These are phyloP conservation scores for Cheilosia variabilis DNA, from an alignment of 2,888 invertebrate species.

Conservation along the genomic window DNA sequence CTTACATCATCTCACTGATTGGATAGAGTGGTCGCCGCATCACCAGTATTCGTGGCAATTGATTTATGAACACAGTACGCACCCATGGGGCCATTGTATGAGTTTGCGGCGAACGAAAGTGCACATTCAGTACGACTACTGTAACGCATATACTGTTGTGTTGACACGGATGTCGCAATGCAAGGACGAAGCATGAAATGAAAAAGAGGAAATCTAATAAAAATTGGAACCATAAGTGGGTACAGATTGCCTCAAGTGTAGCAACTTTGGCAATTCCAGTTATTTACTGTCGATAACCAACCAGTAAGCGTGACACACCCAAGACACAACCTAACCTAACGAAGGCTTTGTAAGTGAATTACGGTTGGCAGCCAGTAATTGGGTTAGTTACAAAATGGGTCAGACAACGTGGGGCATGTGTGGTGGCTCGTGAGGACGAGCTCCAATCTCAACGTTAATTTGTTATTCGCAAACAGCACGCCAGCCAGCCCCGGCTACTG, in stretches of 20 bases:
- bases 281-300: slow-evolving; percentile 53
- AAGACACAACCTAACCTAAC: slow-evolving; percentile 31
- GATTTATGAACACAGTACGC: slow-evolving; percentile 97
- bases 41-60: slow-evolving; percentile 95
- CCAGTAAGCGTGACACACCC: slow-evolving; percentile 5
- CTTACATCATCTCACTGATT: slow-evolving; percentile 84
- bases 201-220: slow-evolving; percentile 34
- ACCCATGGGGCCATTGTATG: slow-evolving; percentile 99
- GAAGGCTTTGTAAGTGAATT: slow-evolving; percentile 12
- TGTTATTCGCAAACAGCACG: not conserved
- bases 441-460: not conserved
- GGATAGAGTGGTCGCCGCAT: slow-evolving; percentile 92
- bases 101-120: slow-evolving; percentile 98
- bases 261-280: slow-evolving; percentile 62
- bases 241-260: slow-evolving; percentile 41
- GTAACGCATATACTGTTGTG: slow-evolving; percentile 93
- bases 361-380: slow-evolving; percentile 50
- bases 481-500: not conserved
- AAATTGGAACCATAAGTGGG: slow-evolving; percentile 18
- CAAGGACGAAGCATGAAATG: slow-evolving; percentile 41
- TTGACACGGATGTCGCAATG: slow-evolving; percentile 55
- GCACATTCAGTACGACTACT: slow-evolving; percentile 98
- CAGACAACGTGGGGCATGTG: slow-evolving; percentile 6
- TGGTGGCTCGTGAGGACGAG: not conserved
- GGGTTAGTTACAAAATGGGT: slow-evolving; percentile 36